Evolutionary conservation across 2,888 invertebrate genomes (phyloP), one percentile per base, ranked within the genome.

Genomic region (Sceliomorpha sp.): DNA sequence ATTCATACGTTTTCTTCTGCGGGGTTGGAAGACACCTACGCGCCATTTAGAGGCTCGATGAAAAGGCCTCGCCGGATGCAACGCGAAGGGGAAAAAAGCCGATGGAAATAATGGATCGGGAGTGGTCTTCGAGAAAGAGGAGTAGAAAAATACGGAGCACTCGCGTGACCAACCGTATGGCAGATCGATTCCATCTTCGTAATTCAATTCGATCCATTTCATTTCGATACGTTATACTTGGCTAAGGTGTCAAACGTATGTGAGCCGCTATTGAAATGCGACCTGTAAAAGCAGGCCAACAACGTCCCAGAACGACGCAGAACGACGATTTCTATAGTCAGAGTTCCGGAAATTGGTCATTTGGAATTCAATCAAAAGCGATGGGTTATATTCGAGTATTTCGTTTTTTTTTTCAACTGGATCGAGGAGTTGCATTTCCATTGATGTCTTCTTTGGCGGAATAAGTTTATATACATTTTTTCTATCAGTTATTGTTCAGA

Each of bases 321-420:
- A 44, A 20, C 47, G 40, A 36, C 40, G 53, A 45, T 67, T 48
- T 55, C 51, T 53, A 29, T 17, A 37, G 9, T 26, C 36, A 14
- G 8, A 14, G 48, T 15, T 20, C 47, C 47, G 55, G 48, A 59
- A 66, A 66, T 56, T 45, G 58, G 53, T 58, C 58, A 59, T 66
- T 58, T 58, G 51, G 40, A 34, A 58, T 51, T 58, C 47, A 47
- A 42, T 9, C 2, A 40, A 24, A 15, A 31, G 36, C 42, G 42
- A 53, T 48, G 36, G 12, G 20, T 53, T 10, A 8, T 32, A 31
- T 9, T 56, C 56, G 13, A 44, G 59, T 42, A 47, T 40, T 20
- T 8, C n/a, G n/a, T n/a, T n/a, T n/a, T n/a, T n/a, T n/a, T n/a
- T n/a, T n/a, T n/a, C n/a, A n/a, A n/a, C n/a, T 7, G 29, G 2